Evolutionary conservation across 2,113 vertebrate species (phyloP).

Genomic region (Nansenia antarctica): DNA sequence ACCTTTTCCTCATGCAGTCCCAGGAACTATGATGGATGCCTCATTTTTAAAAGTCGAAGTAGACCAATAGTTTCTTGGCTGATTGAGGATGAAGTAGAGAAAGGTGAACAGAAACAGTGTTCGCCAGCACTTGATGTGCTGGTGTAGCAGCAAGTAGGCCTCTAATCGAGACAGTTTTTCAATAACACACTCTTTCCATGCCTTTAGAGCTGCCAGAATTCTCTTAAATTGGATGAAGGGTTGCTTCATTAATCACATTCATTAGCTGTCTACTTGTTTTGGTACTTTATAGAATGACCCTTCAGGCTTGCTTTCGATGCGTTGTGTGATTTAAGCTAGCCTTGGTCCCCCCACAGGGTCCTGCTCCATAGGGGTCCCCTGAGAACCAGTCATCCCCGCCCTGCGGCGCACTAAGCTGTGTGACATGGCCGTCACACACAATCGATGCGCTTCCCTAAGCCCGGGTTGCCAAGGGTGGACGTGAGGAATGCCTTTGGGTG

Average conservation of each 20-base stretch:
- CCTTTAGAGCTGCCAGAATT: constrained; percentile 45
- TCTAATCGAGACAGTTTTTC: too few species aligned
- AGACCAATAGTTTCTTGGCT: background rate
- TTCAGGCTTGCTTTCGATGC: background rate
- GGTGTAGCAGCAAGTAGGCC: too few species aligned
- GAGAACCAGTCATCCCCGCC: constrained; percentile 45
- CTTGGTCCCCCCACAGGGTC: constrained; percentile 41
- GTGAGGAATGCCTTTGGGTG: constrained; percentile 79
- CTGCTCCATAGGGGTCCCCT: constrained; percentile 34
- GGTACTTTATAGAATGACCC: background rate
- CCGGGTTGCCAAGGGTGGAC: constrained; percentile 80
- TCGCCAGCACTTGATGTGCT: too few species aligned
- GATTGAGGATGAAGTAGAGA: too few species aligned
- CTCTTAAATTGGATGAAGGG: constrained; percentile 37
- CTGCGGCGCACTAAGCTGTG: constrained; percentile 57
- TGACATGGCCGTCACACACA: constrained; percentile 74
- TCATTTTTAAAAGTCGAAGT: too few species aligned
- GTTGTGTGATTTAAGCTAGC: constrained; percentile 32
- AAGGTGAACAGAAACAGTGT: too few species aligned
- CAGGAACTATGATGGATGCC: background rate
- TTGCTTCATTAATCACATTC: constrained; percentile 59
- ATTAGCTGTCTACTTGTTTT: constrained; percentile 40
- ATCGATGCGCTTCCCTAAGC: constrained; percentile 74
- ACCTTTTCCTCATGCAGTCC: constrained; percentile 28
- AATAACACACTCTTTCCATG: constrained; percentile 6